A percentile compares a stretch with the other conserved stretches of the same genome.
Conservation (phyloP, 2,113 vertebrate species). For the Bostrychus sinensis region DNA sequence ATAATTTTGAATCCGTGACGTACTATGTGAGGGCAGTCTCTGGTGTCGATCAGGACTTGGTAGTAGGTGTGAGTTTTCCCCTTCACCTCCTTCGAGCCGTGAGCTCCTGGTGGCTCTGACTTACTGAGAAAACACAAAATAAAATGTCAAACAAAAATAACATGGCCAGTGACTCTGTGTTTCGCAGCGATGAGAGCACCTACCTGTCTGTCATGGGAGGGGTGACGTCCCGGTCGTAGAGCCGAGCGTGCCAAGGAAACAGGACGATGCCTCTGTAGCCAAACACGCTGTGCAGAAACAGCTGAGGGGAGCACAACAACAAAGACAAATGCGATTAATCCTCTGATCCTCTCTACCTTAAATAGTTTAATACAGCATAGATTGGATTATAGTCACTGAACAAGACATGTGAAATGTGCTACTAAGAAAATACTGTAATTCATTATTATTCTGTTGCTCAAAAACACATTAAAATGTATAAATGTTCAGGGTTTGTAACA, state of each 20-base stretch:
- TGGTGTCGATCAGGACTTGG: conserved; percentile 94
- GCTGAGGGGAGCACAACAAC: conserved; percentile 75
- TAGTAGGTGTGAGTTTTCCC: conserved; percentile 98
- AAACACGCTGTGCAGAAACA: conserved; percentile 97
- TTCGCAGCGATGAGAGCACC: not conserved
- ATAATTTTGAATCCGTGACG: conserved; percentile 53
- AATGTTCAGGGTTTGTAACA: not conserved
- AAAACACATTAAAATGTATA: not conserved
- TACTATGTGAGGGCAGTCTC: conserved; percentile 97
- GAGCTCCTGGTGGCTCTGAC: conserved; percentile 82
- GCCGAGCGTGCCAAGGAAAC: conserved; percentile 97
- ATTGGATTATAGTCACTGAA: conserved; percentile 42
- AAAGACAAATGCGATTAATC: conserved; percentile 14
- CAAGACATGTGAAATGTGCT: conserved; percentile 10
- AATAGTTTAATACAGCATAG: conserved; percentile 11
- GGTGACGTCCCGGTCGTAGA: conserved; percentile 94
- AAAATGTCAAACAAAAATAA: not conserved
- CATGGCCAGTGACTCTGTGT: not conserved
- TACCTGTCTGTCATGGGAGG: conserved; percentile 90
- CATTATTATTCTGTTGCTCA: not conserved
- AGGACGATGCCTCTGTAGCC: conserved; percentile 96
- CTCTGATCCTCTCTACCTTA: conserved; percentile 32
- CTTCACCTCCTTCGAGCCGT: conserved; percentile 95
- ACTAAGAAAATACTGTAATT: not conserved
- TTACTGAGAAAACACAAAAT: conserved; percentile 58